phyloP scores from a whole-genome alignment of 2,797 vertebrate genomes.

The Pseudotriccus pelzelni region DNA sequence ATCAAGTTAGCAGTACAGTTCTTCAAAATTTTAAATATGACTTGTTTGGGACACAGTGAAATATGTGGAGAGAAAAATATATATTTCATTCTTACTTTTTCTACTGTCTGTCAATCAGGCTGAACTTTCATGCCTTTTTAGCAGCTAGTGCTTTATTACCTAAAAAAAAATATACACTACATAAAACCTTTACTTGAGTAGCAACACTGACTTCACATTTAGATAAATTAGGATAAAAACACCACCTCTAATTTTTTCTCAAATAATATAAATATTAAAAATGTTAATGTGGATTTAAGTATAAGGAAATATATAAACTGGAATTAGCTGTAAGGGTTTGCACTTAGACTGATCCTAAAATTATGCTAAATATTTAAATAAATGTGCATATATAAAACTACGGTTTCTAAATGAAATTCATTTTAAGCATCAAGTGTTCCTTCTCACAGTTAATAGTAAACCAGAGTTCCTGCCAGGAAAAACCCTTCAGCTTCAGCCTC shows the following conservation, averaged over 20 bases:
- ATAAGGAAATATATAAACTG: neutral
- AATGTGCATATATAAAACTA: slow-evolving; percentile 36
- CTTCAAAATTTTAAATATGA: neutral
- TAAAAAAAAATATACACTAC: neutral
- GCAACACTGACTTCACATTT: neutral
- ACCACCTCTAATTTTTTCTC: neutral
- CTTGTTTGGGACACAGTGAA: neutral
- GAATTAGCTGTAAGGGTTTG: neutral
- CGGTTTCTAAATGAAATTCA: slow-evolving; percentile 29
- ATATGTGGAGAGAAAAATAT: neutral
- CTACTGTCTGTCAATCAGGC: neutral
- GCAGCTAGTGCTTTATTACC: neutral
- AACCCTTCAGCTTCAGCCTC: neutral
- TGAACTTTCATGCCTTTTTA: neutral
- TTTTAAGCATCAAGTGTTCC: slow-evolving; percentile 50
- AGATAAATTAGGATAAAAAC: neutral
- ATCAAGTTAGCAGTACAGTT: neutral
- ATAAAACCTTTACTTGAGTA: neutral
- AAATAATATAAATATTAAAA: neutral
- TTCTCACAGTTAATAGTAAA: neutral
- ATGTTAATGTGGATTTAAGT: neutral
- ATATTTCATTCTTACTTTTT: neutral
- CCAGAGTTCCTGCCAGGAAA: neutral
- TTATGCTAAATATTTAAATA: slow-evolving; percentile 62
- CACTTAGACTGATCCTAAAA: neutral